Base-by-base conservation (phyloP, 2,888 invertebrate genomes). In the Xestobium rufovillosum region DNA sequence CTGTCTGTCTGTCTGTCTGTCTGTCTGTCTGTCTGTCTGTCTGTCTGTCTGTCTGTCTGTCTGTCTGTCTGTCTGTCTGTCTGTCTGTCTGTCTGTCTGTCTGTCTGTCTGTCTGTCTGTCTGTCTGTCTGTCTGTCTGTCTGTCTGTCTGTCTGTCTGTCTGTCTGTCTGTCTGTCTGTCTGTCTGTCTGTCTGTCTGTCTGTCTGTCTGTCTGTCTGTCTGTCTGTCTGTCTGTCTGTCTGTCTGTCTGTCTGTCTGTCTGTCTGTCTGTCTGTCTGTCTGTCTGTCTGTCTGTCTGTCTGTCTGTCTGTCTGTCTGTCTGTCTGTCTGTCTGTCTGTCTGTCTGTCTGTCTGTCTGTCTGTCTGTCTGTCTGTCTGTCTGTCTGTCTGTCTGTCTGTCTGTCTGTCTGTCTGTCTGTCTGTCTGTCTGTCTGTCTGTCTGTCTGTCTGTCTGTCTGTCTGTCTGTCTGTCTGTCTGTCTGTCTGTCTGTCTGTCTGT, bases 171-270 rank as follows among this genome's bases (percentile, higher is more conserved):
- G 28, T 27, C 42, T 42, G 42, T 41, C 42, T 42, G 43, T 42
- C 59, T 60, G 63, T 47, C 53, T 58, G 56, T 56, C 60, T 57
- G 60, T 53, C 55, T 57, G 55, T 52, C 51, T 34, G 42, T 42
- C 27, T 38, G 38, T 46, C 47, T 41, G 45, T 23, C 23, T 23
- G 38, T 44, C 43, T 44, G 38, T 45, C 44, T 44, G 38, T 44
- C 39, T 44, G 38, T 43, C 38, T 44, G 42, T 45, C 43, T 43
- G 43, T 43, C 43, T 44, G 43, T 44, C 42, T 45, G 37, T 44
- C 38, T 43, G 42, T 42, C 42, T 37, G 41, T 42, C 36, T 43
- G 43, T 43, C 41, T 42, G 42, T 42, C 42, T 42, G 42, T 42
- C 42, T 42, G 41, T 43, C 42, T 42, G 41, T 42, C 41, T 42